Evolutionary conservation across 2,113 vertebrate genomes (phyloP).

Genomic region (Taxidea taxus): DNA sequence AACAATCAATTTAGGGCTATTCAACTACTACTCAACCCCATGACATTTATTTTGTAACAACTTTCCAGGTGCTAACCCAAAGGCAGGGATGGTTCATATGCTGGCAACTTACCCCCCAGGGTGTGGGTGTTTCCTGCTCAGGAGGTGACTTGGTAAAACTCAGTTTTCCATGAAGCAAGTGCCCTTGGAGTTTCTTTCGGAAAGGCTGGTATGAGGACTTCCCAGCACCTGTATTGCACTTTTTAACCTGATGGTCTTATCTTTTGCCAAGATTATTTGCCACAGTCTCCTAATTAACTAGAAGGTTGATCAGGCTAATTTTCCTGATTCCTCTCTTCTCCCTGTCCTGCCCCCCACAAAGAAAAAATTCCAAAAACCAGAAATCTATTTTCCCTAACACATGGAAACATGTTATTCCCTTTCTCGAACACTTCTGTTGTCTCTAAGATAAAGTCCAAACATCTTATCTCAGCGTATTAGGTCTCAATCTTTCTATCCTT

Average conservation of each 20-base stretch:
- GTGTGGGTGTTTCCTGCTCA: neutral
- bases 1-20: neutral
- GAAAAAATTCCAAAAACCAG: neutral
- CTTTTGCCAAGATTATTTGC: neutral
- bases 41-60: constrained; percentile 9
- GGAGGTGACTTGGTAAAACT: neutral
- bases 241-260: neutral
- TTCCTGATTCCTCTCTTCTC: neutral
- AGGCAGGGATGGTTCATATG: neutral
- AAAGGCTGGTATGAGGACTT: neutral
- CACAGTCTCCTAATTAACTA: neutral
- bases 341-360: neutral
- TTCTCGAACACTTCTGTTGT: neutral
- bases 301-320: neutral
- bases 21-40: neutral
- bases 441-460: neutral
- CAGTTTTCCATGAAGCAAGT: neutral
- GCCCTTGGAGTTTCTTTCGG: neutral
- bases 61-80: neutral
- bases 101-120: neutral
- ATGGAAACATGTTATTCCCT: neutral
- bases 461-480: neutral
- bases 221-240: neutral
- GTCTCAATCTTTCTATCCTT: neutral
- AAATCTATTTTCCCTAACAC: neutral